These are phyloP conservation scores for Lates japonicus DNA, from an alignment of 2,797 vertebrate species.

Conservation along the genomic window DNA sequence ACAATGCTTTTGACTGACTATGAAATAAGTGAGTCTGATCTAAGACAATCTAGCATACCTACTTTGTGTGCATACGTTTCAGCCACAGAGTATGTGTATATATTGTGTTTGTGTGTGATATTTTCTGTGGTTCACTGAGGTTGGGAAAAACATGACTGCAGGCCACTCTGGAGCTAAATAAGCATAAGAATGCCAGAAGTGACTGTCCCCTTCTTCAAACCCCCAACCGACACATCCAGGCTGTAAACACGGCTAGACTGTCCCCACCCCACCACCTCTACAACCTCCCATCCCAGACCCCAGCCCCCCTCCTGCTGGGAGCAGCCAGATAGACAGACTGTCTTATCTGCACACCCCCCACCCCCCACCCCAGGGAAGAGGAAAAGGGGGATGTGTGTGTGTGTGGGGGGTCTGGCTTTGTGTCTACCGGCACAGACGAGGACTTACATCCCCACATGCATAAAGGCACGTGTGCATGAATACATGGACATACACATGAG, in stretches of 20 bases:
- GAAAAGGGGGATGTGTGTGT: conserved; percentile 63
- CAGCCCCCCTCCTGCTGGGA: conserved; percentile 68
- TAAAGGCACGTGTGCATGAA: conserved; percentile 35
- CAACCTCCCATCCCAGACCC: conserved; percentile 44
- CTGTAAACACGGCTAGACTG: conserved; percentile 78
- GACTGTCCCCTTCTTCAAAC: conserved; percentile 62
- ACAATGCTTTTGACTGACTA: too few species aligned
- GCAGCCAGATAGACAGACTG: conserved; percentile 81
- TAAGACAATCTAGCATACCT: background rate
- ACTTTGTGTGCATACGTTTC: conserved; percentile 1
- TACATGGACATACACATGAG: conserved; percentile 10
- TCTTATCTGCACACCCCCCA: conserved; percentile 71
- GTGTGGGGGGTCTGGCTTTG: conserved; percentile 69
- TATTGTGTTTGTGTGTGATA: conserved; percentile 18
- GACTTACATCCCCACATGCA: conserved; percentile 51
- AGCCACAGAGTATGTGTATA: background rate
- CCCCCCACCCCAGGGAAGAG: conserved; percentile 56
- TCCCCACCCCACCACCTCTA: conserved; percentile 58
- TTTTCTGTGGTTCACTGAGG: conserved; percentile 38
- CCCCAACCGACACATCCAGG: conserved; percentile 72
- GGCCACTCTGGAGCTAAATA: conserved; percentile 66
- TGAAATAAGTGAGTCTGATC: too few species aligned
- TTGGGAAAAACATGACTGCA: conserved; percentile 59
- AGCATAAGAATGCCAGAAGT: conserved; percentile 77
- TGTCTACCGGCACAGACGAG: conserved; percentile 66